Evolutionary conservation across 2,888 invertebrate genomes (phyloP).

Genomic region (Philaethria dido): DNA sequence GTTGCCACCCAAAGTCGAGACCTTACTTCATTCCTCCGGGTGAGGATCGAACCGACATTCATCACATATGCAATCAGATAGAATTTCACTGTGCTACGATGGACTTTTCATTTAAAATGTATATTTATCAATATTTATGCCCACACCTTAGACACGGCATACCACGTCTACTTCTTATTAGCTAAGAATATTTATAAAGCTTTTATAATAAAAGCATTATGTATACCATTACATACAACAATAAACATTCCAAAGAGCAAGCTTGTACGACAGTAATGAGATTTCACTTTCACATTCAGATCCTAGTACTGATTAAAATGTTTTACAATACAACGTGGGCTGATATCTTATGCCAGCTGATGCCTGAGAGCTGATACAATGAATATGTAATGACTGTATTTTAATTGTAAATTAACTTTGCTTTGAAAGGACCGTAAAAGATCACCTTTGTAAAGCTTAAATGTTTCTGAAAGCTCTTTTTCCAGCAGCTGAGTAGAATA

Average conservation of each 20-base stretch:
- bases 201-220: not conserved
- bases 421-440: not conserved
- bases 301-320: constrained; percentile 15
- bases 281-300: constrained; percentile 15
- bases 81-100: too few species aligned
- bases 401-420: not conserved
- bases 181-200: not conserved
- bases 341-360: too few species aligned
- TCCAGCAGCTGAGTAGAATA: too few species aligned
- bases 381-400: not conserved
- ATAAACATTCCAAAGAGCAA: constrained; percentile 10
- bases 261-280: constrained; percentile 18
- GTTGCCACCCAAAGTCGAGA: too few species aligned
- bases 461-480: not conserved
- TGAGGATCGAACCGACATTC: too few species aligned
- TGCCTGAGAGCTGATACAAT: too few species aligned
- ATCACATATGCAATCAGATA: too few species aligned
- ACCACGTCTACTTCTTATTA: not conserved
- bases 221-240: not conserved
- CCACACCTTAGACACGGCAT: too few species aligned
- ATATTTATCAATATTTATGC: too few species aligned
- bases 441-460: not conserved
- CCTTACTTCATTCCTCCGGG: too few species aligned
- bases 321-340: constrained; percentile 3
- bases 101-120: too few species aligned